Percentiles rank a stretch among this genome's conserved stretches.
These are phyloP conservation scores for Sinocyclocheilus rhinocerous DNA, from an alignment of 2,113 vertebrate genomes.

Conservation along the genomic window DNA sequence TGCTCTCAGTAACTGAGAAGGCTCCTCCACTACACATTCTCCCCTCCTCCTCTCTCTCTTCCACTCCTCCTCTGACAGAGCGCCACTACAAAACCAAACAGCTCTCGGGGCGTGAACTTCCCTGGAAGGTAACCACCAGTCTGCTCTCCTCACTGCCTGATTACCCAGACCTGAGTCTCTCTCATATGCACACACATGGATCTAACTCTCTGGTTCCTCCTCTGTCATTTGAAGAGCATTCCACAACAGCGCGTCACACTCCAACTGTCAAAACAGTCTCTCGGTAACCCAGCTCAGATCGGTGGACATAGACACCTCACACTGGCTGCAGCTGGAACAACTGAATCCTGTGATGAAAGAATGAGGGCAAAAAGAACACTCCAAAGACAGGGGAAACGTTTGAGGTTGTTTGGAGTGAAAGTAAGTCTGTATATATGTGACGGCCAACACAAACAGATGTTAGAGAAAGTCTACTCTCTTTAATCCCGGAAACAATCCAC, in stretches of 20 bases:
- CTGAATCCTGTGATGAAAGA: slow-evolving; percentile 68
- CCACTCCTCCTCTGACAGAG: slow-evolving; percentile 64
- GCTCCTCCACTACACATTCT: slow-evolving; percentile 64
- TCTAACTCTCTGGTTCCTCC: slow-evolving; percentile 60
- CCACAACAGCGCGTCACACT: slow-evolving; percentile 66
- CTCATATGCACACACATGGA: slow-evolving; percentile 42
- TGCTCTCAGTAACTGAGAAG: slow-evolving; percentile 69
- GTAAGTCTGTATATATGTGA: slow-evolving; percentile 57
- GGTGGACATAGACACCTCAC: slow-evolving; percentile 76
- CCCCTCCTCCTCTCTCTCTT: slow-evolving; percentile 71
- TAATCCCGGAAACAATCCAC: slow-evolving; percentile 83
- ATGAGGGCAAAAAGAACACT: slow-evolving; percentile 41
- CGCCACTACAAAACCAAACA: slow-evolving; percentile 74
- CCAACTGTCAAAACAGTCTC: slow-evolving; percentile 80
- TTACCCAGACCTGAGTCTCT: slow-evolving; percentile 66
- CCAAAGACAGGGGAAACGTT: slow-evolving; percentile 32
- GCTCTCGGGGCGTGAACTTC: slow-evolving; percentile 83
- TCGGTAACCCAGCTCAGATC: slow-evolving; percentile 69
- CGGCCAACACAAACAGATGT: slow-evolving; percentile 84
- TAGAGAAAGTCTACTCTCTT: slow-evolving; percentile 71
- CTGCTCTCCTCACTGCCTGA: slow-evolving; percentile 70
- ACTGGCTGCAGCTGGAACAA: slow-evolving; percentile 80
- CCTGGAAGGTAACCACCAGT: slow-evolving; percentile 79
- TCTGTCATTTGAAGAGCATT: slow-evolving; percentile 62
- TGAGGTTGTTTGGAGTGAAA: slow-evolving; percentile 57